phyloP scores from a whole-genome alignment of 2,113 vertebrate species.

The Trogon melanurus region DNA sequence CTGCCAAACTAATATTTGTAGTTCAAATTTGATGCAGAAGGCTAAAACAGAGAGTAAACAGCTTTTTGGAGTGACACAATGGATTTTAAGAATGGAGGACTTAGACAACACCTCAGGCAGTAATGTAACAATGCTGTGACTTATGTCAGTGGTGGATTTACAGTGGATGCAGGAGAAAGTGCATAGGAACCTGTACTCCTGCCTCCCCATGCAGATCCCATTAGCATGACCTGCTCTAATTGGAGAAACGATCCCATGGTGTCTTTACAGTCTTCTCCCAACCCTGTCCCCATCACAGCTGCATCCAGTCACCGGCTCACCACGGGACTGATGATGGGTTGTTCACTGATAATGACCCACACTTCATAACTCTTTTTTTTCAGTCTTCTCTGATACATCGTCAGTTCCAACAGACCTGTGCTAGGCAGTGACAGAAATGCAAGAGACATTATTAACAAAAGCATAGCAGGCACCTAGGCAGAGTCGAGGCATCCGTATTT shows the following conservation, averaged over 20 bases:
- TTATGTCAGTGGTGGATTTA: background rate
- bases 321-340: background rate
- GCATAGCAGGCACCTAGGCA: background rate
- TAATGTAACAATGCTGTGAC: background rate
- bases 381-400: background rate
- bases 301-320: conserved; percentile 13
- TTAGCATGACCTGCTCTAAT: background rate
- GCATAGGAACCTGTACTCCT: background rate
- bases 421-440: background rate
- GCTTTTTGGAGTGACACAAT: background rate
- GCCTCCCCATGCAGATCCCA: background rate
- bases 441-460: background rate
- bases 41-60: background rate
- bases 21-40: background rate
- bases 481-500: background rate
- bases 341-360: conserved; percentile 11
- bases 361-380: conserved; percentile 22
- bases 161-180: background rate
- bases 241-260: background rate
- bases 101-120: background rate
- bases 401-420: conserved; percentile 3
- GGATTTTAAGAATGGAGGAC: background rate
- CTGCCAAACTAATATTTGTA: background rate
- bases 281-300: conserved; percentile 30
- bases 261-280: background rate